phyloP scores from a whole-genome alignment of 2,113 vertebrate species.

The Pachyramphus minor region DNA sequence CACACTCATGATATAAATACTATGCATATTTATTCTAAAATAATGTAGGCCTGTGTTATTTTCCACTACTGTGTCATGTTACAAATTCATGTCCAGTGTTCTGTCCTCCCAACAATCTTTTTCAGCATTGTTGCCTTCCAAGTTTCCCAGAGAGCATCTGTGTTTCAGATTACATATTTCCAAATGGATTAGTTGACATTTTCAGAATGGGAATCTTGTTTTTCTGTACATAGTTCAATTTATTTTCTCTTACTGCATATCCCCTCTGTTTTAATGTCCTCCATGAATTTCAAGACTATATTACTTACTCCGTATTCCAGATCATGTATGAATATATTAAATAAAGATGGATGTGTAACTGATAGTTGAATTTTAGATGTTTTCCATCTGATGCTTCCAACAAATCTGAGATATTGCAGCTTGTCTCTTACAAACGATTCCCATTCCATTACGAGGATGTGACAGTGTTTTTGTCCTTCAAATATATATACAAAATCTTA shows the following conservation, averaged over 20 bases:
- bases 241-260: neutral
- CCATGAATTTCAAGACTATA: neutral
- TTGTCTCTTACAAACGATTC: neutral
- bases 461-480: neutral
- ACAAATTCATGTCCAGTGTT: neutral
- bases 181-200: neutral
- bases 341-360: neutral
- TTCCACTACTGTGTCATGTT: neutral
- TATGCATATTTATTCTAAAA: neutral
- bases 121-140: neutral
- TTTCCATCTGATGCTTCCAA: neutral
- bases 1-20: neutral
- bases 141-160: conserved; percentile 2
- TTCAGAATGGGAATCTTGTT: neutral
- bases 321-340: neutral
- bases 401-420: neutral
- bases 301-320: neutral
- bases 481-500: neutral
- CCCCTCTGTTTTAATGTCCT: neutral
- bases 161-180: conserved; percentile 20
- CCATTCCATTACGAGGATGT: neutral
- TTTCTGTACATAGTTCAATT: neutral
- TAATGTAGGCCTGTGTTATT: neutral
- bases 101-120: neutral
- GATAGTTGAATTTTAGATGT: neutral